A percentile compares a stretch with the other conserved stretches of the same genome.
These are phyloP conservation scores for Thaumetopoea pityocampa DNA, from an alignment of 1,140 invertebrate species.

Conservation along the genomic window DNA sequence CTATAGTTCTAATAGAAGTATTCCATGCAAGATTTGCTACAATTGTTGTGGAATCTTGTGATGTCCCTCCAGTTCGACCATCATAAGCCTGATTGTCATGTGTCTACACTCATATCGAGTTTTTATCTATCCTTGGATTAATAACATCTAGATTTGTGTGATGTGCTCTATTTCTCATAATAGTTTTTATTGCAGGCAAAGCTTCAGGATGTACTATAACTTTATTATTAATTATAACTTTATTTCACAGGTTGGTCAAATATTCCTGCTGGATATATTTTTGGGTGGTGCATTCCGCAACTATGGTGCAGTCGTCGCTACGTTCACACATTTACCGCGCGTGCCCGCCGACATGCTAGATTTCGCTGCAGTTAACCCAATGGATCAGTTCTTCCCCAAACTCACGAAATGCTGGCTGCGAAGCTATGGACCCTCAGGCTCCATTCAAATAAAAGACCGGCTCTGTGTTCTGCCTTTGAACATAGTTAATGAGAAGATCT, in stretches of 20 bases:
- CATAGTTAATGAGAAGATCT: constrained; percentile 89
- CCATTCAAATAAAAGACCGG: constrained; percentile 78
- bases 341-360: constrained; percentile 39
- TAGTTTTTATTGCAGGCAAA: no score
- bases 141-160: no score
- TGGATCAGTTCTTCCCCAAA: constrained; percentile 83
- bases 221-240: no score
- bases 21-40: no score
- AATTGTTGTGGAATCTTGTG: no score
- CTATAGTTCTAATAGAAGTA: no score
- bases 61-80: no score
- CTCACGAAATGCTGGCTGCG: constrained; percentile 87
- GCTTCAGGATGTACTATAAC: no score
- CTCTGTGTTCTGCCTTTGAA: constrained; percentile 86
- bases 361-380: constrained; percentile 66
- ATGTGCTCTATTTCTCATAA: no score
- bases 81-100: no score
- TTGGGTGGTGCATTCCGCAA: constrained; percentile 84
- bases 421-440: constrained; percentile 80
- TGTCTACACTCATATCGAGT: no score
- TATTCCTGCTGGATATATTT: constrained; percentile 82
- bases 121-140: no score
- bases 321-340: constrained; percentile 56
- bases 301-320: constrained; percentile 80
- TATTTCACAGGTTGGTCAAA: constrained; percentile 73